A percentile compares a stretch with the other conserved stretches of the same genome.
phyloP scores from a whole-genome alignment of 2,113 vertebrate genomes.

The Lanius ludovicianus region DNA sequence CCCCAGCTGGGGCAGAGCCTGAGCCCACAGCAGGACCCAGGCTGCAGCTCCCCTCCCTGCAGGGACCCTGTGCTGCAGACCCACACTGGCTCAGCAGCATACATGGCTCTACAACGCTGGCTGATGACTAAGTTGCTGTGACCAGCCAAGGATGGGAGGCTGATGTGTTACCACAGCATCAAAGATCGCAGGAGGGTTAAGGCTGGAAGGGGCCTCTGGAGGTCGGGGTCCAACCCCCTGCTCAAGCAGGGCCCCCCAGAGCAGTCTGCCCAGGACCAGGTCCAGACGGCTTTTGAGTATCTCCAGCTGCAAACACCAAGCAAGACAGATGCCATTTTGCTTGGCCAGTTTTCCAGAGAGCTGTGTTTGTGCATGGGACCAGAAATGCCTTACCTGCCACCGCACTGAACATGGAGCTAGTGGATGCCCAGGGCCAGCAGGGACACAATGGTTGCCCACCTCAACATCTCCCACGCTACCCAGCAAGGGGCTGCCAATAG shows the following conservation, averaged over 20 bases:
- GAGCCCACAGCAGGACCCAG: background rate
- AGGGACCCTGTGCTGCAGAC: background rate
- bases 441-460: background rate
- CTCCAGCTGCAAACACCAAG: background rate
- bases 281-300: fast-evolving
- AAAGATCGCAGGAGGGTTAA: background rate
- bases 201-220: background rate
- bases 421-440: too few relatives aligned
- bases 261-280: background rate
- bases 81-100: background rate
- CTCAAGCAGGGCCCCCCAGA: background rate
- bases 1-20: background rate
- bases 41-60: background rate
- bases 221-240: background rate
- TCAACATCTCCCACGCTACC: fast-evolving
- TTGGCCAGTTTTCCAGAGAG: background rate
- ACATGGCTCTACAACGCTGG: fast-evolving
- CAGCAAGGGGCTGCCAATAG: background rate
- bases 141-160: background rate
- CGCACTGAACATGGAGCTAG: background rate
- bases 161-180: background rate
- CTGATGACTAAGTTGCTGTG: background rate
- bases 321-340: background rate
- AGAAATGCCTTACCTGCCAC: background rate
- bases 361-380: background rate